Evolutionary conservation across 1,140 invertebrate species (phyloP), one percentile per base, ranked within the genome.

Genomic region (Drosophila dunni): DNA sequence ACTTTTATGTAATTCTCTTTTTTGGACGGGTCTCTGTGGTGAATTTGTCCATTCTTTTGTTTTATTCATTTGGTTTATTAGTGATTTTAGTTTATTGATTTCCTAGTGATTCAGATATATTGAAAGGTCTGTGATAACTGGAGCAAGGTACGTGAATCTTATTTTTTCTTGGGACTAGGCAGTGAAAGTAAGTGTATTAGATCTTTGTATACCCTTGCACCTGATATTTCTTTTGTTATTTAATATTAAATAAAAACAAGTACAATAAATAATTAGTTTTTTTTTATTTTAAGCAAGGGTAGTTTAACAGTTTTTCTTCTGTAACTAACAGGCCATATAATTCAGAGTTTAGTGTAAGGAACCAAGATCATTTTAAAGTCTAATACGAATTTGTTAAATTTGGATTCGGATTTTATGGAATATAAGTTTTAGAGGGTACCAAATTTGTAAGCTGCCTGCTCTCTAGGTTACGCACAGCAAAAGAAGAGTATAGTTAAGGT

Each of bases 1-100:
- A 60, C 68, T 57, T 76, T 72, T 46, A 62, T 62, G 66, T 81
- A 70, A 62, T 80, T 63, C 72, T 75, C 72, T 71, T 66, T 67
- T 69, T 78, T 89, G 84, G 84, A 89, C 84, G 84, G 84, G 84
- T 89, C 85, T 84, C 82, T 89, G 84, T 81, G 84, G 84, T 89
- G 85, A 89, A 84, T 67, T 89, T 89, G 85, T 85, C 85, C 85
- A 72, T 73, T 62, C 66, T 75, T 75, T 84, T 67, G 44, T 54
- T 68, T 58, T 40, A 60, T 54, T 63, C 46, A 63, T 85, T 42
- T 20, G 10, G 56, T 50, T 63, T 56, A 45, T 54, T 58, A 11
- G 1, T 20, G 7, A 17, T 11, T 42, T 44, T 50, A 2, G 15
- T 58, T 33, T 42, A 13, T 48, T 48, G 54, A 29, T 36, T 36